Base-by-base conservation (phyloP, 2,113 vertebrate species). In the Candoia aspera region DNA sequence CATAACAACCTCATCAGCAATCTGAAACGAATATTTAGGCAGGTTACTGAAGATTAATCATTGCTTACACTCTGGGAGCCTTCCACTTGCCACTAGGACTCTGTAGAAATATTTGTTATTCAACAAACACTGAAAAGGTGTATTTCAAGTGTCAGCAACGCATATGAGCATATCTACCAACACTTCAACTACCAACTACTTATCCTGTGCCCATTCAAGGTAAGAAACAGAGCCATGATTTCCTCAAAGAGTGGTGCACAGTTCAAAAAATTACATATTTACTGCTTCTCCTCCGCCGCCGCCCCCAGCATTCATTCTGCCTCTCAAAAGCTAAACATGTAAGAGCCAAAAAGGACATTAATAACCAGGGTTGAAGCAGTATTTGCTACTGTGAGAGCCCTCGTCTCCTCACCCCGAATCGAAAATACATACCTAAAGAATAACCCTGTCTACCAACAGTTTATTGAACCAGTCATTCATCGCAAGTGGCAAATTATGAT, bases 1-100 rank as follows among this genome's bases (percentile, higher is more conserved):
- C 86, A 29, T 46, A 60, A 23, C 53, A 83, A 29, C 42, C 49
- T 49, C 49, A 49, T 49, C 49, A 62, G 53, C 9, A 55, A 87
- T 26, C 13, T 26, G 15, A 58, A 91, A 88, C 11, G 26, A 86
- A 86, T 13, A 58, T 91, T 83, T 95, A 58, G 91, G 0, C 73
- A 73, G 83, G 8, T 87, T 26, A 49, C 59, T 46, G 2, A 68
- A 49, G 37, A 87, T 91, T 93, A 91, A 93, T 93, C 53, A 37
- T 55, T 21, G 17, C 24, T 57, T 46, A 94, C 91, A 84, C 87
- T 5, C 33, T 79, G 0, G 57, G 86, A 83, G 58, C 68, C 54
- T 23, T 90, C 53, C 68, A 64, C 0, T 0, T 91, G 84, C 90
- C 93, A 91, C 84, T 60, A 58, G 6, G 2, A 53, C 8, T 90